These are phyloP conservation scores for Paramormyrops kingsleyae DNA, from an alignment of 2,113 vertebrate genomes.

Conservation along the genomic window DNA sequence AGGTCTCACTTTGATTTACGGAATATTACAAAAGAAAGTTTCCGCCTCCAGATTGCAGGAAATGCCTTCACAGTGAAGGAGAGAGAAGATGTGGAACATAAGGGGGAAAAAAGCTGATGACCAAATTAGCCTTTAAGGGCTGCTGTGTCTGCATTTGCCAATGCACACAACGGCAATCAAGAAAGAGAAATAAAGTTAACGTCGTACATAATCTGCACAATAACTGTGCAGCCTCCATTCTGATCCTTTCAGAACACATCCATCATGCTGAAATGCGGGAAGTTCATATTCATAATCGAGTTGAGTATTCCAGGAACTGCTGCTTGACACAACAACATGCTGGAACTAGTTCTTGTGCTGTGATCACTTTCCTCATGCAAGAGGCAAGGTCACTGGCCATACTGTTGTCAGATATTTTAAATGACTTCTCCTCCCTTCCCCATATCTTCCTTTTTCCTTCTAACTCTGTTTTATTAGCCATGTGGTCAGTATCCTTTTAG, in stretches of 20 bases:
- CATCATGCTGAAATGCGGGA: neutral
- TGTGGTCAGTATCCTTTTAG: neutral
- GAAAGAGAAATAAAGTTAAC: neutral
- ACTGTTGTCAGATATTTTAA: neutral
- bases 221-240: neutral
- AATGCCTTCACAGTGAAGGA: neutral
- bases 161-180: neutral
- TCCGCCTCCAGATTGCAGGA: neutral
- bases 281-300: neutral
- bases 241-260: neutral
- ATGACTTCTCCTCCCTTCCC: neutral
- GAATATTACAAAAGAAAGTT: neutral
- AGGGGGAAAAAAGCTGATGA: neutral
- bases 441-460: neutral
- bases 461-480: neutral
- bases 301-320: neutral
- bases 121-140: neutral
- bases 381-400: neutral
- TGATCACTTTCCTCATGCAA: neutral
- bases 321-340: neutral
- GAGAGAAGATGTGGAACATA: neutral
- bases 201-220: neutral
- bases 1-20: neutral
- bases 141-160: neutral
- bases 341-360: neutral